Percentiles rank a stretch among this genome's conserved stretches.
phyloP scores from a whole-genome alignment of 2,113 vertebrate species.

The Pelvicachromis taeniatus region DNA sequence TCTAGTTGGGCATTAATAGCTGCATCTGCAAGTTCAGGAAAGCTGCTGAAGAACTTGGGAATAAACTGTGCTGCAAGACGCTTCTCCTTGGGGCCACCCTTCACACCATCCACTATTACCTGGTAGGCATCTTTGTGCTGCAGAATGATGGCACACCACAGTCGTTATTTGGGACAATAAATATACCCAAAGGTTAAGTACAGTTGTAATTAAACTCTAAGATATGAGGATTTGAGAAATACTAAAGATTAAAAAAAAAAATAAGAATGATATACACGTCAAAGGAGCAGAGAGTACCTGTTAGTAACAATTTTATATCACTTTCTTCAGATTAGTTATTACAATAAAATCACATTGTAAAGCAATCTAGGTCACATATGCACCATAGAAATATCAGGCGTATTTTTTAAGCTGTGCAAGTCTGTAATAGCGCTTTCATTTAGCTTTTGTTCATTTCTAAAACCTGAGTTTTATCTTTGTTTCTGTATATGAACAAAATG shows the following conservation, averaged over 20 bases:
- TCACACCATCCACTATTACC: slow-evolving; percentile 90
- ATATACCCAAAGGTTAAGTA: not conserved
- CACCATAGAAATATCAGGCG: not conserved
- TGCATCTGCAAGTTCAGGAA: slow-evolving; percentile 91
- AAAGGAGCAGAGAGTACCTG: not conserved
- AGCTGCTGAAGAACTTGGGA: slow-evolving; percentile 97
- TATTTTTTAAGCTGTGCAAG: not conserved
- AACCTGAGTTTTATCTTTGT: not conserved
- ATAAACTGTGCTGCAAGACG: slow-evolving; percentile 97
- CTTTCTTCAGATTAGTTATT: not conserved
- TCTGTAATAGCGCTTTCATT: not conserved
- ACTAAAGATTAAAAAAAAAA: not conserved
- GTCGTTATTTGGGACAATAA: not conserved
- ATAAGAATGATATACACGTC: not conserved
- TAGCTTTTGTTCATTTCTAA: not conserved
- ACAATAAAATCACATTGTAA: not conserved
- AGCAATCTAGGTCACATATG: not conserved
- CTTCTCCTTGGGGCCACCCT: slow-evolving; percentile 96
- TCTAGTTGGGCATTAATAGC: slow-evolving; percentile 97
- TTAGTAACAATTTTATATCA: not conserved
- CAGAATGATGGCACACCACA: not conserved
- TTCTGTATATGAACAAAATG: not conserved
- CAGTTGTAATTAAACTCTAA: not conserved
- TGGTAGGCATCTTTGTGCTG: slow-evolving; percentile 98
- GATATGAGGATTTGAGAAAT: not conserved